Evolutionary conservation across 1,140 invertebrate genomes (phyloP), one percentile per base, ranked within the genome.

Genomic region (Cepaea nemoralis): DNA sequence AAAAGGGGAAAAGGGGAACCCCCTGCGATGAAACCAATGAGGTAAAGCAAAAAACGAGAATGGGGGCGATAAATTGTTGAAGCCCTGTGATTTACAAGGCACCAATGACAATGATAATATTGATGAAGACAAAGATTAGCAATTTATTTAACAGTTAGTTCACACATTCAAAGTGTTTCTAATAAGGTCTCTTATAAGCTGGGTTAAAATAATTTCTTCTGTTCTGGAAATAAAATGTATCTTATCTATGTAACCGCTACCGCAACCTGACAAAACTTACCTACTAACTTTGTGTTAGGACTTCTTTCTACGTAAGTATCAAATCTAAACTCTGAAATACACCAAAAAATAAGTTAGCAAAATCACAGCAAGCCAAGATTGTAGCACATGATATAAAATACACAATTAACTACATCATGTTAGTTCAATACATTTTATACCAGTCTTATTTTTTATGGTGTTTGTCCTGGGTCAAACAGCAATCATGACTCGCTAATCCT

Each of bases 291-390:
- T 31, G 78, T 84, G 75, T 87, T 83, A 70, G 84, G 77, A 40
- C 81, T 77, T 75, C 82, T 85, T 55, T 85, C 84, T 82, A 74
- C 83, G 74, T 87, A 87, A n/a, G 74, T 76, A 71, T 84, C 83
- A 75, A 83, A 83, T 27, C 70, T 82, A 42, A 74, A 81, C 83
- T 66, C 22, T 55, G 48, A 71, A 85, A 73, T 63, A 48, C 70
- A 42, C 48, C 1, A 22, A 50, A 33, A 45, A 8, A 45, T 33
- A 39, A 0, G 12, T 45, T 45, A 45, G 2, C 2, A 42, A 19
- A 27, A 69, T 45, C 19, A 5, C 8, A 6, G 27, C 12, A 42
- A 69, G 16, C 37, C n/a, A n/a, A n/a, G n/a, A n/a, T n/a, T n/a
- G n/a, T n/a, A n/a, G n/a, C n/a, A n/a, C n/a, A n/a, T n/a, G n/a